Percentiles rank a stretch among this genome's conserved stretches.
Evolutionary conservation across 2,113 vertebrate genomes (phyloP).

Genomic region (Rafetus swinhoei): DNA sequence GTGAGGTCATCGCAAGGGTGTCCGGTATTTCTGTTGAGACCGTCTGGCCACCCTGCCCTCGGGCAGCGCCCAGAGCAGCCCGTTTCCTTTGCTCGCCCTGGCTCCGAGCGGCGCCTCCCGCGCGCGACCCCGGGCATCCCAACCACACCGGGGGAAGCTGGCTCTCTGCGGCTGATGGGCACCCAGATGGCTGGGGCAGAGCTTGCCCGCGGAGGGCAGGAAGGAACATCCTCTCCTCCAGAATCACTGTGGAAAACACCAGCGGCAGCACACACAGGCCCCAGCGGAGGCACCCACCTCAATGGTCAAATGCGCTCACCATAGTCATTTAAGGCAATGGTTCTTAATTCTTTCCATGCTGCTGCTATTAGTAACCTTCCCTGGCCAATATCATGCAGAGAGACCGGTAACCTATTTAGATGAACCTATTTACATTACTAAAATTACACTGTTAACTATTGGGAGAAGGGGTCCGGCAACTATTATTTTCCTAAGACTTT

Average conservation of each 20-base stretch:
- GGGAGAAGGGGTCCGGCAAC: background rate
- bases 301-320: background rate
- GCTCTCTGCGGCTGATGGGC: no score
- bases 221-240: no score
- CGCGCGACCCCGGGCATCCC: background rate
- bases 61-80: background rate
- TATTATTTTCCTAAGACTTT: background rate
- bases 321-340: background rate
- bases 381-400: background rate
- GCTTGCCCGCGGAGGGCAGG: no score
- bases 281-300: background rate
- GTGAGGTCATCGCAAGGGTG: no score
- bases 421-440: background rate
- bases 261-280: background rate
- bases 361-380: no score
- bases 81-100: background rate
- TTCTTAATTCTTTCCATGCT: background rate
- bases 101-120: background rate
- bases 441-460: background rate
- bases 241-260: background rate
- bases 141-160: no score
- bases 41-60: no score
- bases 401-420: background rate
- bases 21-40: no score
- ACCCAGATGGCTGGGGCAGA: no score